Conservation (phyloP, 1,140 invertebrate species). For the Trichoplusia ni region DNA sequence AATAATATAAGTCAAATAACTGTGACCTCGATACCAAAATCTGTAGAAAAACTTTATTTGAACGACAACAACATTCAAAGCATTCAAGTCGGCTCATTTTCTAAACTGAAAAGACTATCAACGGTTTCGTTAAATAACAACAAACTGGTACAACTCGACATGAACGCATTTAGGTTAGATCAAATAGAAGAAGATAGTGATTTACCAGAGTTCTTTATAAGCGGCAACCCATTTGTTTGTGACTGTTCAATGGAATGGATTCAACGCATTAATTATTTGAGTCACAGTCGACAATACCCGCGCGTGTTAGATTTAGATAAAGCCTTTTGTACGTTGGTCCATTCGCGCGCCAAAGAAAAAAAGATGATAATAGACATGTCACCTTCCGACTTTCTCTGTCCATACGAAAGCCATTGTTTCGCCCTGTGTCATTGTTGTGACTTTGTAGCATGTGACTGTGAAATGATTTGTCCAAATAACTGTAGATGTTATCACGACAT, state of each 20-base stretch:
- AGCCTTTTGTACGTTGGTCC: constrained; percentile 90
- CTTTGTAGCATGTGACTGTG: constrained; percentile 94
- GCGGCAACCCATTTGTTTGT: constrained; percentile 91
- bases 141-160: constrained; percentile 87
- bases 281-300: constrained; percentile 88
- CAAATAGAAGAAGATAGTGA: constrained; percentile 85
- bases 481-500: constrained; percentile 95
- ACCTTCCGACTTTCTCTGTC: constrained; percentile 92
- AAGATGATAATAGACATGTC: constrained; percentile 89
- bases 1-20: constrained; percentile 87
- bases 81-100: constrained; percentile 88
- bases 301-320: constrained; percentile 92
- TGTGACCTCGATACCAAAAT: constrained; percentile 86
- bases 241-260: constrained; percentile 94
- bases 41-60: constrained; percentile 87
- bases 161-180: constrained; percentile 86
- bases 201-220: constrained; percentile 89
- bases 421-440: constrained; percentile 95
- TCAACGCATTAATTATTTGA: constrained; percentile 88
- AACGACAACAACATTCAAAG: constrained; percentile 89
- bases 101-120: constrained; percentile 85
- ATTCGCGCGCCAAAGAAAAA: constrained; percentile 86
- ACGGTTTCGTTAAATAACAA: constrained; percentile 90
- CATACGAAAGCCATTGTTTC: constrained; percentile 94
- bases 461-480: constrained; percentile 94